Evolutionary conservation across 2,113 vertebrate species (phyloP), one percentile per base, ranked within the genome.

Genomic region (Phrynosoma blainvillii): DNA sequence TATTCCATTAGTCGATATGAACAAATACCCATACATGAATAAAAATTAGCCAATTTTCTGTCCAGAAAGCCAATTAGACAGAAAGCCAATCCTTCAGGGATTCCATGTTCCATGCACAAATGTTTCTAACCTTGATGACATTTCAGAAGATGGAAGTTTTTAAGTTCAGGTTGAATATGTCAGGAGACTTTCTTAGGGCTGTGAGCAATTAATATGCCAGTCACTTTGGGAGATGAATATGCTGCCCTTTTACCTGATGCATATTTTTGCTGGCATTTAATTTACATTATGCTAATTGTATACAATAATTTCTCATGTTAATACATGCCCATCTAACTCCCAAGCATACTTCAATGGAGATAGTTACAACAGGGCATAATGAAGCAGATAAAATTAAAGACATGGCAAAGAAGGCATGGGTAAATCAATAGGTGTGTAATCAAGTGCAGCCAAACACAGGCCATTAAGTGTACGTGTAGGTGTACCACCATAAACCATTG

Each of bases 231-330:
- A 84, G 79, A 81, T 79, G 27, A 83, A 81, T 90, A 88, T 85
- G 89, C 86, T 93, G 89, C 87, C 70, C 90, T 93, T 93, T 91
- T 84, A 56, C 84, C 36, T 73, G 66, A 74, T 84, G 52, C 36
- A 47, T 74, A 79, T 80, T 71, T 89, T 82, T 27, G 79, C 36
- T n/a, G 65, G 85, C 84, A 87, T 81, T 88, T 95, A 40, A 93
- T 91, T 89, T 91, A 91, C 86, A 76, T 93, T 32, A 47, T 88
- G 1, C 89, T 90, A 86, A 74, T 92, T 81, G 42, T 83, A 82
- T 80, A 87, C n/a, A 87, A 85, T 87, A 9, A 52, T 90, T 84
- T 47, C 8, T 66, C 81, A 16, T 13, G n/a, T 36, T 77, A 4
- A 47, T 79, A 70, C 13, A 52, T 70, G 76, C 65, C 1, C 4